Conservation (phyloP, 2,888 invertebrate genomes). For the Stenodera caucasica region DNA sequence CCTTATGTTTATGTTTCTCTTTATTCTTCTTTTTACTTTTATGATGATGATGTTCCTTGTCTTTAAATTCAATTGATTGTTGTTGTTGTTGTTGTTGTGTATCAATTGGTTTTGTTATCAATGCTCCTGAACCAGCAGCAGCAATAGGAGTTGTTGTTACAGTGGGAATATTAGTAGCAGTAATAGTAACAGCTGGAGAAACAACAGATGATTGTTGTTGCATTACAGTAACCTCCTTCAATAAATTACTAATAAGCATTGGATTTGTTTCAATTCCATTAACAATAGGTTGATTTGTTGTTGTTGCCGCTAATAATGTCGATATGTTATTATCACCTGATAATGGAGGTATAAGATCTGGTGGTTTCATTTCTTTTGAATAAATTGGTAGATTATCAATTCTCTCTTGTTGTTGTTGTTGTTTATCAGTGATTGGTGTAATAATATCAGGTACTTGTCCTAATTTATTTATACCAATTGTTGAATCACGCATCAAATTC, state of each 20-base stretch:
- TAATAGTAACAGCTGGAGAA: constrained; percentile 25
- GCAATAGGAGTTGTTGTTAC: constrained; percentile 17
- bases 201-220: constrained; percentile 13
- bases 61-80: constrained; percentile 47
- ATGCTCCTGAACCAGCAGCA: constrained; percentile 11
- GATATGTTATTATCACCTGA: constrained; percentile 29
- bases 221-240: constrained; percentile 61
- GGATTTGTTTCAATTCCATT: constrained; percentile 75
- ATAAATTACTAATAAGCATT: constrained; percentile 68
- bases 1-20: constrained; percentile 79
- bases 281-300: constrained; percentile 48
- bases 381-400: constrained; percentile 22
- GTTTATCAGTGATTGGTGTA: constrained; percentile 42
- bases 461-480: constrained; percentile 50
- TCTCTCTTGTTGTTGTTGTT: constrained; percentile 31
- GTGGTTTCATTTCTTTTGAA: constrained; percentile 55
- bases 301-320: neutral
- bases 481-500: constrained; percentile 61
- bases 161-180: constrained; percentile 22
- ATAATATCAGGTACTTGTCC: constrained; percentile 46
- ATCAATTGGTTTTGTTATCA: constrained; percentile 18
- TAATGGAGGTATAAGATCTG: constrained; percentile 56
- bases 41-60: constrained; percentile 49
- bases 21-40: constrained; percentile 69
- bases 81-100: constrained; percentile 22